Evolutionary conservation across 1,140 invertebrate species (phyloP).

Genomic region (Diabrotica virgifera): DNA sequence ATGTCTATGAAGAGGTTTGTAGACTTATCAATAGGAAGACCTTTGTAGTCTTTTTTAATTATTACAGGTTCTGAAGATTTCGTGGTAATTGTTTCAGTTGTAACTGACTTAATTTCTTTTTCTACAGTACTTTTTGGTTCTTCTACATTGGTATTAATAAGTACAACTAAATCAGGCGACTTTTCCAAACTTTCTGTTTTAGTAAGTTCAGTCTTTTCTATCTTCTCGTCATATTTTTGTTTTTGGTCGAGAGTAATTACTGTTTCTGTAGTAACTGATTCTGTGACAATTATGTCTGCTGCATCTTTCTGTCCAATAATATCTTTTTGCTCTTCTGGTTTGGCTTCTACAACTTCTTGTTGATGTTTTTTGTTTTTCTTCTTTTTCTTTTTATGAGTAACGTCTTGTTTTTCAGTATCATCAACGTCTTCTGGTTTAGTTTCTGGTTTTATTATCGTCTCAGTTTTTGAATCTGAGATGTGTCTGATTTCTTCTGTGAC

Average conservation of each 20-base stretch:
- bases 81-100: not conserved
- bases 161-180: no score
- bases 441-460: not conserved
- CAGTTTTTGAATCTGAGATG: constrained; percentile 1
- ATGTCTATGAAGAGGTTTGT: constrained; percentile 40
- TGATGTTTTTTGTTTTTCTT: not conserved
- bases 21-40: constrained; percentile 50
- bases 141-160: no score
- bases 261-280: not conserved
- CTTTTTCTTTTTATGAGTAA: not conserved
- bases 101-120: not conserved
- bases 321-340: not conserved
- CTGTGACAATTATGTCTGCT: not conserved
- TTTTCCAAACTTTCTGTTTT: no score
- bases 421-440: not conserved
- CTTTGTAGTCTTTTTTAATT: constrained; percentile 40
- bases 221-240: not conserved
- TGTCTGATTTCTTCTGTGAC: constrained; percentile 18
- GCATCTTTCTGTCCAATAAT: not conserved
- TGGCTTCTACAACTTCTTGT: not conserved
- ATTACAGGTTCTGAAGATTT: no score
- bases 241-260: not conserved
- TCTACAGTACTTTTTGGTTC: no score
- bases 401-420: not conserved
- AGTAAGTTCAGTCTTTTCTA: no score